Base-by-base conservation (phyloP, 1,140 invertebrate species). In the Ganaspis sp. region DNA sequence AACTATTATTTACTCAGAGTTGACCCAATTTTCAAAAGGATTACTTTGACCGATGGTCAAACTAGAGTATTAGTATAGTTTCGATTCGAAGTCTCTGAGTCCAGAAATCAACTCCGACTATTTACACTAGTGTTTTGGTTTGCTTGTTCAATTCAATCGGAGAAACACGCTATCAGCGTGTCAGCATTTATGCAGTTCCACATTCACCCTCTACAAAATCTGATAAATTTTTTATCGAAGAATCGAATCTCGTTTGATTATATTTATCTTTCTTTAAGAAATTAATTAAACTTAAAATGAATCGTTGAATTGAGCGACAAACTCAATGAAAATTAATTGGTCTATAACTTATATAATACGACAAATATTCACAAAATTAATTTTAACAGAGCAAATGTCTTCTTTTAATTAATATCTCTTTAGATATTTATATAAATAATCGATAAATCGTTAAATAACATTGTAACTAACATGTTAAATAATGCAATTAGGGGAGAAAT, bases 121-220 rank as follows among this genome's bases (percentile, higher is more conserved):
- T 64, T 64, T 64, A 64, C 54, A 64, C 54, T 64, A 15, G 54
- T 64, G 54, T 64, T 29, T 29, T 64, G 54, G 54, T 64, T 64
- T 29, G 54, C 54, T 64, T 64, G 54, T 64, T 64, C 23, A 29
- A 64, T 64, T 29, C 54, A 29, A 64, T 64, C 29, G 54, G 23
- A 64, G 54, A n/a, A 64, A 64, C 54, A 64, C 15, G 54, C 21
- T 64, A 64, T 29, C 23, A 64, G 11, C 23, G 15, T 64, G 54
- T 64, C 23, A 64, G 23, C 23, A 64, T 64, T 64, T 26, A 64
- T 64, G 21, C 23, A 58, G 54, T 12, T 29, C 54, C 26, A 15
- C 12, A n/a, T 64, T 26, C 6, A 64, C 54, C 23, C 9, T 26
- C 12, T 64, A 29, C 9, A 15, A 64, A 64, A n/a, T 23, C 21